phyloP scores from a whole-genome alignment of 2,888 invertebrate species.

The Ormyrus labotus region DNA sequence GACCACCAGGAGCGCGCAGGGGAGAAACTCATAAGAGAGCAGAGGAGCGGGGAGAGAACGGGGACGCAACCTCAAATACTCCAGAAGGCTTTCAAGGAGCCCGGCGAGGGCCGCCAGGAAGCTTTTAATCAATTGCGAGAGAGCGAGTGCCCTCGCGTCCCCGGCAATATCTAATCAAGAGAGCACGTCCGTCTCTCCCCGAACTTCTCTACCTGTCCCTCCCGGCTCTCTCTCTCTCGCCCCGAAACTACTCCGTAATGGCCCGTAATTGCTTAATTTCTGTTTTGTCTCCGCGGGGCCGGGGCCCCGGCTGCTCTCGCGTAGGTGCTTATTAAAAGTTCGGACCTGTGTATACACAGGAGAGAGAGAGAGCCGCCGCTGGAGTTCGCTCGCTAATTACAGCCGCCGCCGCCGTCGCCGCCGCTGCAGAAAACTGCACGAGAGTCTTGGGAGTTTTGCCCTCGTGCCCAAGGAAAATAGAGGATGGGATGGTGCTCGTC shows the following conservation, averaged over 20 bases:
- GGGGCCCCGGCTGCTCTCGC: neutral
- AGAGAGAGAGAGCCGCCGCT: conserved; percentile 9
- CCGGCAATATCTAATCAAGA: conserved; percentile 44
- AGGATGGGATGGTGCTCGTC: too few species aligned
- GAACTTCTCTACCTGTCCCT: neutral
- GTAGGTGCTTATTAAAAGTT: conserved; percentile 59
- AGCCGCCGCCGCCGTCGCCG: neutral
- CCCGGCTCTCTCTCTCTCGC: conserved; percentile 38
- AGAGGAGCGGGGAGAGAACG: neutral
- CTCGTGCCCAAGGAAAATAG: too few species aligned
- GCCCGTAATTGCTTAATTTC: conserved; percentile 69
- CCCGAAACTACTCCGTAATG: conserved; percentile 65
- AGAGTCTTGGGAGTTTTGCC: too few species aligned
- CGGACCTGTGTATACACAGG: conserved; percentile 8
- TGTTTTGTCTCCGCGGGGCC: conserved; percentile 61
- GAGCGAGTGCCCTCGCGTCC: neutral
- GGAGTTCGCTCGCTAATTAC: conserved; percentile 46
- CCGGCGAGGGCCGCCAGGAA: conserved; percentile 11
- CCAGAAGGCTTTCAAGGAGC: conserved; percentile 37
- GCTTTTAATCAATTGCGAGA: conserved; percentile 44
- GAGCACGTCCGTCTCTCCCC: neutral
- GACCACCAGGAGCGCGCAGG: conserved; percentile 15
- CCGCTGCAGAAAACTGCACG: neutral
- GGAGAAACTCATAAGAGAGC: too few species aligned
- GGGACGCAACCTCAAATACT: conserved; percentile 8